Evolutionary conservation across 2,797 vertebrate species (phyloP).

Genomic region (Megaceryle alcyon): DNA sequence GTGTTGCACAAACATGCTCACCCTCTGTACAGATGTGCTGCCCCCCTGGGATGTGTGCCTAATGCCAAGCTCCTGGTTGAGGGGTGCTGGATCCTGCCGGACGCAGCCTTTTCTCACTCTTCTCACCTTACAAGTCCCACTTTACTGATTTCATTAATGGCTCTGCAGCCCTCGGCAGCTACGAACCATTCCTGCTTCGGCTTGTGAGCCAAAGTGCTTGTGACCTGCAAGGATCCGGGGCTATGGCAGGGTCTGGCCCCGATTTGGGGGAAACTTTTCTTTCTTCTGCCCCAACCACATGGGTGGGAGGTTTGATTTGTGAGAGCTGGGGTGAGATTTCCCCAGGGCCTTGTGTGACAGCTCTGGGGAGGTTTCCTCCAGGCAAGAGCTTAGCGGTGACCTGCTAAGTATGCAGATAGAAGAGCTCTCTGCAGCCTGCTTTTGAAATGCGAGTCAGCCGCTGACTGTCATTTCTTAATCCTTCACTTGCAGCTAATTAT

Average conservation of each 20-base stretch:
- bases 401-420: neutral
- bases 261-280: neutral
- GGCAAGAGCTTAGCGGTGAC: neutral
- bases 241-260: neutral
- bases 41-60: neutral
- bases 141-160: neutral
- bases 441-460: neutral
- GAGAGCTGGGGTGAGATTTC: neutral
- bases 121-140: neutral
- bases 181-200: neutral
- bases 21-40: rapidly evolving
- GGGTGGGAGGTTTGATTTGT: neutral
- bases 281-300: rapidly evolving
- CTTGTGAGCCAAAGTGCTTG: neutral
- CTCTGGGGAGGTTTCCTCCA: neutral
- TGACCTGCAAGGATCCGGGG: neutral
- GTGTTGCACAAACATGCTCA: neutral
- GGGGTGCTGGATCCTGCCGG: neutral
- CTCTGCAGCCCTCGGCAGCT: neutral
- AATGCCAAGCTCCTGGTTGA: neutral
- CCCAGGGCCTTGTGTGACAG: neutral
- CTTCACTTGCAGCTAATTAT: neutral
- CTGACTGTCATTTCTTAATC: neutral
- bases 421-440: neutral
- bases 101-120: neutral